Percentiles rank a stretch among this genome's conserved stretches.
These are phyloP conservation scores for Myanophis thanlyinensis DNA, from an alignment of 2,113 vertebrate species.

Conservation along the genomic window DNA sequence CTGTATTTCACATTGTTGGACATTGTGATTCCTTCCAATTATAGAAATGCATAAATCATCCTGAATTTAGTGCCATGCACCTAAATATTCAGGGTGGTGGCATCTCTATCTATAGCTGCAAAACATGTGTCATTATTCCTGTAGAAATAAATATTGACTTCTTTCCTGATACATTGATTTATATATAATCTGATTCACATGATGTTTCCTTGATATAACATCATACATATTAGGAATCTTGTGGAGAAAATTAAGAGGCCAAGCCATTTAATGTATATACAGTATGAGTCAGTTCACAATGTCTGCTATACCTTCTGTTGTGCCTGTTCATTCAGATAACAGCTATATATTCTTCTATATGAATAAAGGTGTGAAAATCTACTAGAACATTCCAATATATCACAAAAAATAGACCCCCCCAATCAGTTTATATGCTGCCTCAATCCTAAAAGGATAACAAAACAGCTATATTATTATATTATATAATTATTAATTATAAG, in stretches of 20 bases:
- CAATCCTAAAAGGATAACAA: neutral
- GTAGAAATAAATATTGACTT: neutral
- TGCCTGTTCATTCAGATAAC: neutral
- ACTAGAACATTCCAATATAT: neutral
- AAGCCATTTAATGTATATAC: neutral
- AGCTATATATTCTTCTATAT: slow-evolving; percentile 5
- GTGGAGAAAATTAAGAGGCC: neutral
- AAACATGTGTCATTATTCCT: neutral
- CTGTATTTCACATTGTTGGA: neutral
- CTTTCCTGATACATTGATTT: neutral
- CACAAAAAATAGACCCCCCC: neutral
- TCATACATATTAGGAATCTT: neutral
- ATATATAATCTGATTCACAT: neutral
- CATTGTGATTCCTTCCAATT: neutral
- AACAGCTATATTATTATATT: too few species aligned
- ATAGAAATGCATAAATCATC: neutral
- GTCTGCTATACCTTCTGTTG: neutral
- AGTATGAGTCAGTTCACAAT: neutral
- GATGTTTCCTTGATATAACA: neutral
- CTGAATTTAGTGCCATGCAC: neutral
- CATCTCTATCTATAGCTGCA: neutral
- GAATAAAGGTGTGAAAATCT: neutral
- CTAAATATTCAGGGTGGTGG: neutral
- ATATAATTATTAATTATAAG: too few species aligned
- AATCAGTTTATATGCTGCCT: neutral